These are phyloP conservation scores for Trochalopteron elliotii DNA, from an alignment of 2,113 vertebrate species.

Conservation along the genomic window DNA sequence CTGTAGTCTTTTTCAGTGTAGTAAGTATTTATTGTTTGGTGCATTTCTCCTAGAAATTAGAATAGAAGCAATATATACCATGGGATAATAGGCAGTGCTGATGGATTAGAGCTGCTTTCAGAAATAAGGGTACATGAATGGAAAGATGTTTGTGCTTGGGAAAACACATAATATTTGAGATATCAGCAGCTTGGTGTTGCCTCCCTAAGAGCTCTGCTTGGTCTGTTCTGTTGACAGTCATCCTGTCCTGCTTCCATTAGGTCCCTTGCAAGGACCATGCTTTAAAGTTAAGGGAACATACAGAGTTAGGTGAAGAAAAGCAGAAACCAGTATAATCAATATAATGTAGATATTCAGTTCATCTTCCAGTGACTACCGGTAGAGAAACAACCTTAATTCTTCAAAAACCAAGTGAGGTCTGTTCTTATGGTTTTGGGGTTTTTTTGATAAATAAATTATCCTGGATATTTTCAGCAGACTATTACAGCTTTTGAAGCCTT, in stretches of 20 bases:
- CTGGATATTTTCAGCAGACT: background rate
- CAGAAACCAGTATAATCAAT: background rate
- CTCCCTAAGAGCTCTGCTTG: background rate
- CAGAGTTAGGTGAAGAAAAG: background rate
- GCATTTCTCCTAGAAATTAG: background rate
- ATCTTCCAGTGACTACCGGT: background rate
- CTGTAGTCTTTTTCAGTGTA: background rate
- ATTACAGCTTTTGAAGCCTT: background rate
- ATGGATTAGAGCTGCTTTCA: background rate
- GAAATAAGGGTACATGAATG: background rate
- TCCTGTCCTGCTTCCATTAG: background rate
- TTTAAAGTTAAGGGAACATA: background rate
- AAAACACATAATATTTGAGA: fast-evolving
- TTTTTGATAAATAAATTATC: background rate
- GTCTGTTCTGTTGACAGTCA: background rate
- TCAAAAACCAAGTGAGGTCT: background rate
- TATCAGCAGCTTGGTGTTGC: background rate
- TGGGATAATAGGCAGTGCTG: background rate
- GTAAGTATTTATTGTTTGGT: background rate
- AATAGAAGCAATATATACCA: background rate
- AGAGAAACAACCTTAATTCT: background rate
- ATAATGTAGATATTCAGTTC: background rate
- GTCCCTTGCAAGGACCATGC: background rate
- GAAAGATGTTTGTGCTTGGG: background rate
- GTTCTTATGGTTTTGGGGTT: background rate